These are phyloP conservation scores for Xylophagus ater DNA, from an alignment of 2,888 invertebrate species.

Conservation along the genomic window DNA sequence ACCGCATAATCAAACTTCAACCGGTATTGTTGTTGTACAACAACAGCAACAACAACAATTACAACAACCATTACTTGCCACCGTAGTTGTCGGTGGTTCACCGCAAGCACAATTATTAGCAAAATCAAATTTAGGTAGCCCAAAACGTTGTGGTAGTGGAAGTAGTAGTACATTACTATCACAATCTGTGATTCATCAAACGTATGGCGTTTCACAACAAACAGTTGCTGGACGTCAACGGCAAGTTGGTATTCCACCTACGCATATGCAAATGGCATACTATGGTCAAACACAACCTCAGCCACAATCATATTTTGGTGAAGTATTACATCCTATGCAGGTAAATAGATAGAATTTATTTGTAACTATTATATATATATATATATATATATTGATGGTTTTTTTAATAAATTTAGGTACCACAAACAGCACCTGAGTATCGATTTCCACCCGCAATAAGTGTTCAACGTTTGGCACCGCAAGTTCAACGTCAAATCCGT, in stretches of 20 bases:
- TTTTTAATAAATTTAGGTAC: conserved; percentile 19
- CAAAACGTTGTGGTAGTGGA: conserved; percentile 15
- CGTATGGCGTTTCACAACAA: conserved; percentile 29
- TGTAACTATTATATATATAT: not conserved
- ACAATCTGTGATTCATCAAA: conserved; percentile 35
- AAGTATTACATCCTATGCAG: conserved; percentile 36
- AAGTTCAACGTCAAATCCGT: conserved; percentile 39
- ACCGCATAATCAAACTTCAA: conserved; percentile 29
- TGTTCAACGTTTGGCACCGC: conserved; percentile 39
- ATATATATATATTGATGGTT: not conserved
- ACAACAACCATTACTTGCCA: conserved; percentile 12
- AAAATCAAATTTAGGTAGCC: conserved; percentile 17
- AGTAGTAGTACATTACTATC: conserved; percentile 22
- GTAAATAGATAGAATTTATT: conserved; percentile 21
- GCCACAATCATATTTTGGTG: conserved; percentile 30
- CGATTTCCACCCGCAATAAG: conserved; percentile 40
- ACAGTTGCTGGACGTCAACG: conserved; percentile 25
- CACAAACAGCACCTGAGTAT: conserved; percentile 34
- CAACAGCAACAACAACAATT: conserved; percentile 19
- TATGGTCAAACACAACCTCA: conserved; percentile 31
- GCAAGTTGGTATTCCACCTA: conserved; percentile 24
- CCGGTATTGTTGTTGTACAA: conserved; percentile 13
- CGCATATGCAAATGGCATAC: conserved; percentile 34
- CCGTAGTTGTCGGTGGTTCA: conserved; percentile 12
- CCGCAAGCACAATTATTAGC: conserved; percentile 17